Evolutionary conservation across 2,113 vertebrate genomes (phyloP), one percentile per base, ranked within the genome.

Genomic region (Leptobrachium ailaonicum): DNA sequence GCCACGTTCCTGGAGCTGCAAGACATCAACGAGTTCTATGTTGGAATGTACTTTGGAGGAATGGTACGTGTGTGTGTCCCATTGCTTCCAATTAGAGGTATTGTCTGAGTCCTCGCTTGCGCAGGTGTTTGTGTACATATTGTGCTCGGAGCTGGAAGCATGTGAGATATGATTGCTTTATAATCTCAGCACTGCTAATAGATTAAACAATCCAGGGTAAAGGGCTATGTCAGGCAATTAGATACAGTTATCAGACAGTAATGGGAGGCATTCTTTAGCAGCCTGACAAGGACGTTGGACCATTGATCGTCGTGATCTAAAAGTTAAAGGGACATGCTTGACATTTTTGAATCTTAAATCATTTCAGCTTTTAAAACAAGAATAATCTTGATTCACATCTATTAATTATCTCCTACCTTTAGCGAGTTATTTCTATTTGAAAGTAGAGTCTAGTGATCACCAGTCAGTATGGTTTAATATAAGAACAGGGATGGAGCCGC

Each of bases 1-100:
- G 97, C 96, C 20, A 98, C 97, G 6, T 99, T 98, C 76, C 90
- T 99, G 41, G 97, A 99, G 60, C 77, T 99, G 60, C 96, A 96
- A 50, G 91, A 93, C 2, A 95, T 98, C 8, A 96, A 94, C 86
- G 96, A 98, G 79, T 96, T 97, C 86, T 97, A 97, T 56, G 92
- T 98, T 44, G 94, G 95, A 6, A 97, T 96, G 54, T 98, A 96
- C 84, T 98, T 99, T 11, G 96, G 96, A 88, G 96, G 95, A 10
- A 94, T 98, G 94, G 97, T 99, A 85, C 93, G 96, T 89, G 75
- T 71, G 64, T n/a, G 42, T 6, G 41, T 54, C n/a, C 13, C 5
- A 14, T 62, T n/a, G 13, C 62, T 9, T 73, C 58, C 10, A 44
- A 79, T 60, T 70, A 20, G 42, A 12, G 6, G 6, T 10, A n/a